Conservation (phyloP, 2,797 vertebrate genomes). For the Threskiornis aethiopicus region DNA sequence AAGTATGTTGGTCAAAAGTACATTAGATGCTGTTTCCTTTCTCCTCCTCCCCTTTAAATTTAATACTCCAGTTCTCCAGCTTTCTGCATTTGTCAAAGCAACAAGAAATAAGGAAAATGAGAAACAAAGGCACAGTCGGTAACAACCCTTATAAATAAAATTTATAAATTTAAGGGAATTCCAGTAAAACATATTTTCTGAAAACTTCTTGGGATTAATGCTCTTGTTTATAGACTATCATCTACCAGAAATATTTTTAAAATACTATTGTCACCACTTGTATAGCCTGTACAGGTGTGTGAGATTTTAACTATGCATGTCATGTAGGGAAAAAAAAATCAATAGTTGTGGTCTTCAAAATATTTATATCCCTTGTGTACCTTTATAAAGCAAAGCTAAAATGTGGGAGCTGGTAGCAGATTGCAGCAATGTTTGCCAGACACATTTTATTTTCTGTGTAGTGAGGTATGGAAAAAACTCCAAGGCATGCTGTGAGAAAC, state of each 20-base stretch:
- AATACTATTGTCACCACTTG: not conserved
- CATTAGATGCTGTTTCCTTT: not conserved
- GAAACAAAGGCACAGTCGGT: not conserved
- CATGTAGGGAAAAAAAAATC: not conserved
- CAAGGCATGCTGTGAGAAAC: not conserved
- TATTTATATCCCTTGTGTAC: not conserved
- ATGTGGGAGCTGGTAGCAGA: not conserved
- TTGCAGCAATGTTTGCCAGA: not conserved
- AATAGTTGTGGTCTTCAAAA: not conserved
- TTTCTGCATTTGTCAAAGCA: not conserved
- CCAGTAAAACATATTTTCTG: not conserved
- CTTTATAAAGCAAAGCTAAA: not conserved
- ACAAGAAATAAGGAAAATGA: not conserved
- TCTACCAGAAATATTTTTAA: not conserved
- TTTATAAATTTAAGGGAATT: not conserved
- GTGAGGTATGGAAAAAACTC: not conserved
- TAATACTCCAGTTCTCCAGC: not conserved
- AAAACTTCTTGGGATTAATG: not conserved
- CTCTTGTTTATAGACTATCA: not conserved
- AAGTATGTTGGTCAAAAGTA: not conserved
- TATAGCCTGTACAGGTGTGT: not conserved
- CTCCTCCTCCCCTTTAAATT: not conserved
- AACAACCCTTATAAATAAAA: not conserved
- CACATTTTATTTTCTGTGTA: not conserved
- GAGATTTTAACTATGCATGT: not conserved